These are phyloP conservation scores for Remorina albescens DNA, from an alignment of 2,797 vertebrate genomes.

Conservation along the genomic window DNA sequence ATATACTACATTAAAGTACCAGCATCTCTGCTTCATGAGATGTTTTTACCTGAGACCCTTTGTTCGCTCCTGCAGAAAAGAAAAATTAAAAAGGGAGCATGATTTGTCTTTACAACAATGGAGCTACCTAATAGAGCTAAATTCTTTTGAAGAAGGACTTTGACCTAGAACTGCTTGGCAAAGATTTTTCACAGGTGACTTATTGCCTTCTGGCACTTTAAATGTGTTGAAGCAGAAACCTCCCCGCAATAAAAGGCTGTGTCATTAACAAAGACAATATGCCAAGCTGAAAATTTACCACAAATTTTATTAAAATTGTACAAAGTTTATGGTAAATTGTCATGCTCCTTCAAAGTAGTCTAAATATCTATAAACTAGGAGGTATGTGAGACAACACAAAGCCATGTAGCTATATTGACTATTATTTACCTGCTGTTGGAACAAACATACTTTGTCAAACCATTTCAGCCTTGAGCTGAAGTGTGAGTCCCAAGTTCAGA, in stretches of 20 bases:
- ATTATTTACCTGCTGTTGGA: slow-evolving; percentile 4
- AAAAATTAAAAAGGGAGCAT: not conserved
- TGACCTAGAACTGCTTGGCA: slow-evolving; percentile 62
- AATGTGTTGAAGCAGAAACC: slow-evolving; percentile 17
- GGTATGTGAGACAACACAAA: slow-evolving; percentile 9
- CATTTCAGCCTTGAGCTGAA: slow-evolving; percentile 17
- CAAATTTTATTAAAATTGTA: no score
- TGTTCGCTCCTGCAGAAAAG: slow-evolving; percentile 5
- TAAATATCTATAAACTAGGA: not conserved
- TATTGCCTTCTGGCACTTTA: slow-evolving; percentile 20
- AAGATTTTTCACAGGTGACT: slow-evolving; percentile 29
- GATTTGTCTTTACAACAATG: slow-evolving; percentile 33
- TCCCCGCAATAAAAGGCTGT: not conserved
- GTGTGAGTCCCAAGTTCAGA: slow-evolving; percentile 12
- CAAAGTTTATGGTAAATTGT: slow-evolving; percentile 29
- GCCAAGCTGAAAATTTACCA: slow-evolving; percentile 44
- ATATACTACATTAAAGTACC: not conserved
- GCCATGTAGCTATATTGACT: not conserved
- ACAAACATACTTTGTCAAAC: slow-evolving; percentile 8
- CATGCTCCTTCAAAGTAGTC: slow-evolving; percentile 1
- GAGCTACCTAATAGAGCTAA: slow-evolving; percentile 14
- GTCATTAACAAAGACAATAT: slow-evolving; percentile 17
- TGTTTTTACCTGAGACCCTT: not conserved
- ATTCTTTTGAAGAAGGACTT: slow-evolving; percentile 49
- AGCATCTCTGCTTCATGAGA: slow-evolving; percentile 1